Conservation (phyloP, 2,797 vertebrate species). For the Delichon dasypus region DNA sequence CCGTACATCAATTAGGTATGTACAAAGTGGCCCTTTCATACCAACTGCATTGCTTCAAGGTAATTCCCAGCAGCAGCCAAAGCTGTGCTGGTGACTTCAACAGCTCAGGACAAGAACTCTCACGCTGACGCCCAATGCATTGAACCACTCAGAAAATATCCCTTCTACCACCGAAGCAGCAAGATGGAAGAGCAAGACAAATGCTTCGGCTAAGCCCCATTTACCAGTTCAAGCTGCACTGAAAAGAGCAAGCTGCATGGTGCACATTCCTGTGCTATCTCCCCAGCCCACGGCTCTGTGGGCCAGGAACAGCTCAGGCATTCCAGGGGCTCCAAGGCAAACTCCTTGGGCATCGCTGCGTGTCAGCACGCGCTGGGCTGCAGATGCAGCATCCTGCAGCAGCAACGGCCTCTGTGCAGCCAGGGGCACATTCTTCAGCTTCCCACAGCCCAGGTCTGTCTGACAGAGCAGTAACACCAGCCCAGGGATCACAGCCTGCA, state of each 20-base stretch:
- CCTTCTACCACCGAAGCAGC: background rate
- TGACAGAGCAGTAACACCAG: background rate
- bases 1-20: background rate
- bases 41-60: background rate
- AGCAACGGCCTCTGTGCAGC: background rate
- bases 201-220: background rate
- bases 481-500: background rate
- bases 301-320: background rate
- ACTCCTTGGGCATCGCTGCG: background rate
- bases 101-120: background rate
- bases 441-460: background rate
- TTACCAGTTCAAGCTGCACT: background rate
- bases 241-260: background rate
- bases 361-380: conserved; percentile 24
- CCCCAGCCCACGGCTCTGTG: background rate
- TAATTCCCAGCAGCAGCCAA: background rate
- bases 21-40: background rate
- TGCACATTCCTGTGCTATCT: background rate
- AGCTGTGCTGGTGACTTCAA: background rate
- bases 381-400: background rate
- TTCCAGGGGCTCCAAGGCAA: conserved; percentile 15
- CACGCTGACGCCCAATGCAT: rapidly evolving
- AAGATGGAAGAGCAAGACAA: background rate
- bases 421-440: conserved; percentile 7
- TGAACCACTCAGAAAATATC: background rate